Evolutionary conservation across 23 tunicate genomes (phyloP), one percentile per base, ranked within the genome.

Genomic region (Ciona savignyi): DNA sequence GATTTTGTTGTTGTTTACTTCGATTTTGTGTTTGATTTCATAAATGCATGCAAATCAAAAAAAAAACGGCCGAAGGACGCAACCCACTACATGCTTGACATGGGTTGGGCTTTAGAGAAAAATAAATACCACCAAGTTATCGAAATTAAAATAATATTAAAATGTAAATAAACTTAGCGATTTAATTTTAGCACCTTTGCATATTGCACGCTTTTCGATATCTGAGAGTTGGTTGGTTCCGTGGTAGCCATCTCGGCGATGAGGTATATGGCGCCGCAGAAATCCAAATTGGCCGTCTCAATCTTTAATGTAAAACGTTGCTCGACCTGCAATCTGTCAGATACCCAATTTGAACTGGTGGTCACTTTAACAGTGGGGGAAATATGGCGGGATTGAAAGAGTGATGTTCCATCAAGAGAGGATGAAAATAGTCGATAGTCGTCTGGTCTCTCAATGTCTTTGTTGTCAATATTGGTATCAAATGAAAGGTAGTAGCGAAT

Each of bases 231-330:
- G 56, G 56, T 42, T 42, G 56, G 56, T 42, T 15, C 56, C 9
- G 56, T 42, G 15, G 56, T 42, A 42, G 9, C 56, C 25, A 81
- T 70, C 42, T 81, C 70, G 4, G 85, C 68, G 4, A 73, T 65
- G 22, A 81, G 29, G 30, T 81, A 27, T 4, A 66, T 35, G 21
- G 32, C 1, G 21, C 85, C 85, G 78, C 85, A 81, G 33, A 34
- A 73, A 9, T 34, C 30, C 22, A 72, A 28, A 34, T 66, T 63
- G 22, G 65, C 74, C 2, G 70, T 62, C 2, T 20, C 31, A 28
- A 71, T 29, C 24, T 62, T 62, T 3, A 79, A 27, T 6, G 19
- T 11, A 6, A 30, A 67, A 11, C 30, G 27, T 35, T 29, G 35
- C 23, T 70, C 69, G 4, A 79, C 69, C 9, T 31, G 2, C n/a